Conservation (phyloP, 2,113 vertebrate genomes). For the Cheilinus undulatus region DNA sequence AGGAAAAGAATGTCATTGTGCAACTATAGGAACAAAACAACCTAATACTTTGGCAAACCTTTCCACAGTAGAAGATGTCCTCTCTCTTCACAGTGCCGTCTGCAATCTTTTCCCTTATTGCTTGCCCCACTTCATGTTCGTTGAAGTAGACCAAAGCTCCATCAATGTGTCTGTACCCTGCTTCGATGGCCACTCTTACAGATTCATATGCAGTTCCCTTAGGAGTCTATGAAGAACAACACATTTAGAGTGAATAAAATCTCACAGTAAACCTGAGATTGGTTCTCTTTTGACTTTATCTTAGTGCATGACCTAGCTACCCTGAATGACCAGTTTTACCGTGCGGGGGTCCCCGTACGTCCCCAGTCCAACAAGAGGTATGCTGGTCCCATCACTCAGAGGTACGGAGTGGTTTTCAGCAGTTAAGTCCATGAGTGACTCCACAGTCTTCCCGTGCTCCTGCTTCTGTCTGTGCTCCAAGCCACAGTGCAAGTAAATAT, state of each 20-base stretch:
- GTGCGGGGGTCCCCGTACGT: conserved; percentile 83
- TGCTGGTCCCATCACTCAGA: conserved; percentile 88
- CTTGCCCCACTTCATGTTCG: conserved; percentile 92
- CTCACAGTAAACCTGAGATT: background rate
- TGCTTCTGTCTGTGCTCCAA: background rate
- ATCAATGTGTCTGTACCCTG: conserved; percentile 91
- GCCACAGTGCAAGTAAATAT: background rate
- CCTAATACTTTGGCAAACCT: conserved; percentile 77
- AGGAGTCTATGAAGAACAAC: conserved; percentile 77
- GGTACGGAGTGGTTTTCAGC: conserved; percentile 81
- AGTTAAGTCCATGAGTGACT: conserved; percentile 78
- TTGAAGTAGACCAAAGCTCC: conserved; percentile 91
- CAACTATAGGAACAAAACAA: background rate
- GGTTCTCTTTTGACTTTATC: no score
- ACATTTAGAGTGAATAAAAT: background rate
- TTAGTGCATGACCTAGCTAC: no score
- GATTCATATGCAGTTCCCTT: conserved; percentile 81
- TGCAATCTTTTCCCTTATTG: conserved; percentile 89
- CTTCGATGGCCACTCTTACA: conserved; percentile 89
- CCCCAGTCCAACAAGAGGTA: conserved; percentile 90
- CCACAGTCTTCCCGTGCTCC: background rate
- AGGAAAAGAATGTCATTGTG: fast-evolving
- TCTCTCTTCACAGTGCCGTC: conserved; percentile 90
- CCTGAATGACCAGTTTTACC: conserved; percentile 81
- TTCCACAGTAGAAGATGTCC: conserved; percentile 95